Base-by-base conservation (phyloP, 23 tunicate species). In the Aplidium turbinatum region DNA sequence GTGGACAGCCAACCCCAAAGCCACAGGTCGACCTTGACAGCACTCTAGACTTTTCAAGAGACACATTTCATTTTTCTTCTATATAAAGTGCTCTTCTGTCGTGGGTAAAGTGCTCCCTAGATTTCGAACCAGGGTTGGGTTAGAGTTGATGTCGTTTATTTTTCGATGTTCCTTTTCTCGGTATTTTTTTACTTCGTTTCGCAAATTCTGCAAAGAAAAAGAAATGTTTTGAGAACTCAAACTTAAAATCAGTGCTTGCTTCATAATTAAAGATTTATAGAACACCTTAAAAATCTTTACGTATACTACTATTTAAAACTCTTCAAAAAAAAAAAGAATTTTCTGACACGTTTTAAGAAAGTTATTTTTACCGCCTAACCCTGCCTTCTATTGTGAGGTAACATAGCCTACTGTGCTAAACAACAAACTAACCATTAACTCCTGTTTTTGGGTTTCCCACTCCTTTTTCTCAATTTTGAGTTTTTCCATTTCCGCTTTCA, bases 41-140 rank as follows among this genome's bases (percentile, higher is more conserved):
- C n/a, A n/a, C n/a, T n/a, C n/a, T n/a, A n/a, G n/a, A n/a, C n/a
- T n/a, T n/a, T n/a, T n/a, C n/a, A n/a, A n/a, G n/a, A n/a, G n/a
- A n/a, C n/a, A n/a, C n/a, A n/a, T n/a, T n/a, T n/a, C n/a, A n/a
- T n/a, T n/a, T n/a, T n/a, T n/a, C n/a, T n/a, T n/a, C n/a, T 29
- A 88, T 18, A 88, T 80, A 6, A 88, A 62, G 53, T 88, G 96
- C 51, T 88, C 96, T 38, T 60, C 87, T 13, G 96, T 88, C 6
- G 96, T 82, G 31, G 96, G 74, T 19, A 80, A 27, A 13, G 90
- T 62, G 75, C 57, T 82, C 29, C 72, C 86, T 16, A 87, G 77
- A 29, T 74, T 74, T 27, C 65, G 53, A 1, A 55, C 20, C 6
- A 75, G 57, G 3, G 75, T 76, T 31, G 79, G 78, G 69, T 81